A percentile compares a stretch with the other conserved stretches of the same genome.
Evolutionary conservation across 2,797 vertebrate species (phyloP).

Genomic region (Poecilia gillii): DNA sequence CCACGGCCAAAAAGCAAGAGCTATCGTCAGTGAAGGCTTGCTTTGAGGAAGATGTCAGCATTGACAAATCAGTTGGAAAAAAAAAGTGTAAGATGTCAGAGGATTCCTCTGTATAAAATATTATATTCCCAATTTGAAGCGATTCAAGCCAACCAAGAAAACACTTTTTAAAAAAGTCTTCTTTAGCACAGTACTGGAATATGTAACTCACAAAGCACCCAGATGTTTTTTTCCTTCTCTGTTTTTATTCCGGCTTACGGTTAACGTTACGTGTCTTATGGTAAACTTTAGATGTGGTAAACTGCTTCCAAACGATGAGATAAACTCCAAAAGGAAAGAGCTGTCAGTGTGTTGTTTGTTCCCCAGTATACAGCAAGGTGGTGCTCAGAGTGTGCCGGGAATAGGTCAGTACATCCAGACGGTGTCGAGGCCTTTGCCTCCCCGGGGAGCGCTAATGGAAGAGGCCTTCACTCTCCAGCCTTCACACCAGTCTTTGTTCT

Average conservation of each 20-base stretch:
- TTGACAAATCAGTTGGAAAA: constrained; percentile 52
- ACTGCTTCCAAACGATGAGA: constrained; percentile 56
- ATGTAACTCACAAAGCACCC: constrained; percentile 41
- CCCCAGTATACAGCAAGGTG: constrained; percentile 37
- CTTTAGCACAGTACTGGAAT: constrained; percentile 39
- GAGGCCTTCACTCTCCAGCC: constrained; percentile 59
- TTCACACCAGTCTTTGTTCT: constrained; percentile 57
- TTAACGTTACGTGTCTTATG: constrained; percentile 8
- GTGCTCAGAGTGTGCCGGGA: constrained; percentile 52
- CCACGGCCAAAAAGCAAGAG: constrained; percentile 29
- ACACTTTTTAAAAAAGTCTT: constrained; percentile 49
- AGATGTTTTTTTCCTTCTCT: constrained; percentile 30
- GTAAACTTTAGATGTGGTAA: constrained; percentile 27
- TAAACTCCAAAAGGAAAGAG: constrained; percentile 51
- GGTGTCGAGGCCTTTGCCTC: constrained; percentile 53
- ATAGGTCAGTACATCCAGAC: constrained; percentile 58
- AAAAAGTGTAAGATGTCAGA: constrained; percentile 59
- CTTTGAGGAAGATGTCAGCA: constrained; percentile 41
- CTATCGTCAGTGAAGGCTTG: constrained; percentile 35
- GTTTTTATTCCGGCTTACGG: constrained; percentile 24
- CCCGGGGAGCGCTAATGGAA: constrained; percentile 70
- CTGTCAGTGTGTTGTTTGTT: constrained; percentile 39
- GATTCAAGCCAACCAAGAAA: constrained; percentile 47
- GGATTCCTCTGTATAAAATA: constrained; percentile 67
- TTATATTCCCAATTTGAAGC: constrained; percentile 68